A percentile compares a stretch with the other conserved stretches of the same genome.
phyloP scores from a whole-genome alignment of 1,140 invertebrate genomes.

The Drosophila equinoxialis region DNA sequence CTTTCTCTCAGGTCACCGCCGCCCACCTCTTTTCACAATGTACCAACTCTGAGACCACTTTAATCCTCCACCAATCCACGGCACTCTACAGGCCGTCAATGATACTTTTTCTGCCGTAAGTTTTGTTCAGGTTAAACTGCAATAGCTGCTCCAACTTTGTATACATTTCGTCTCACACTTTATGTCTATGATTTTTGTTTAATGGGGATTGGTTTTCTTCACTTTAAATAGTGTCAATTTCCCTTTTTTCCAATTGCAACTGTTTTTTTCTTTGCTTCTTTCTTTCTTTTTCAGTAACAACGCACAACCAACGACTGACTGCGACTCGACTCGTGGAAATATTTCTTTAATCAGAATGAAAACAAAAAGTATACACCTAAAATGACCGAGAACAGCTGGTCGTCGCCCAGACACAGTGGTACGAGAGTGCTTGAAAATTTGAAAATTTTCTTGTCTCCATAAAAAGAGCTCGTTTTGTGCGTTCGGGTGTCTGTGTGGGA shows the following conservation, averaged over 20 bases:
- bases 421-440: not conserved
- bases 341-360: conserved; percentile 75
- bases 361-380: conserved; percentile 73
- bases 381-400: conserved; percentile 68
- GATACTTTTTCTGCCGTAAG: not conserved
- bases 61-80: not conserved
- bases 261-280: too few relatives aligned
- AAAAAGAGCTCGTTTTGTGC: too few relatives aligned
- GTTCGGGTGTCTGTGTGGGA: not conserved
- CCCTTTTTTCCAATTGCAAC: not conserved
- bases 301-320: conserved; percentile 36
- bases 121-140: conserved; percentile 1
- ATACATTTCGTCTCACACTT: conserved; percentile 1
- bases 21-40: not conserved
- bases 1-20: not conserved
- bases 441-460: too few relatives aligned
- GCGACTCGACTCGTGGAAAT: conserved; percentile 59
- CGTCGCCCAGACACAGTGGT: conserved; percentile 49
- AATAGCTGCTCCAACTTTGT: not conserved
- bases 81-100: conserved; percentile 1
- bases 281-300: conserved; percentile 23
- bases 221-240: conserved; percentile 15
- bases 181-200: not conserved
- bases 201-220: not conserved
- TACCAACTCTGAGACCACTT: too few relatives aligned